Base-by-base conservation (phyloP, 2,113 vertebrate species). In the Rynchops niger region DNA sequence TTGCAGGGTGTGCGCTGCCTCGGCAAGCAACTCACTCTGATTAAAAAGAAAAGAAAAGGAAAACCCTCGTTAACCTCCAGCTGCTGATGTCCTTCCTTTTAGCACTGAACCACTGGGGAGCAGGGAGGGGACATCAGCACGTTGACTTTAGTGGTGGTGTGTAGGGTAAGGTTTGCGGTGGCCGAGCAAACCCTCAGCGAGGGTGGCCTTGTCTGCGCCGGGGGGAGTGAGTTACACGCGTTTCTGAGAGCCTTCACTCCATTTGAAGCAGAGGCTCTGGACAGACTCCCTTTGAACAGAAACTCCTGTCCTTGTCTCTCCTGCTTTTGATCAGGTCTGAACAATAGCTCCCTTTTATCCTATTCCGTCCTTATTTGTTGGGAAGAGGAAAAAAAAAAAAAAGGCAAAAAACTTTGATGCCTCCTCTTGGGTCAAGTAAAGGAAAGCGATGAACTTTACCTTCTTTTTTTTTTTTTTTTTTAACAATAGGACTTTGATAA, bases 241-340 rank as follows among this genome's bases (percentile, higher is more conserved):
- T 36, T 84, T 55, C 63, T 32, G 65, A 82, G 82, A 66, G 26
- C 0, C 0, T 66, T 87, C 30, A 15, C n/a, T 55, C 43, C 45
- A 15, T 89, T 49, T 56, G 76, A 92, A 66, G 76, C 58, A 80
- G 82, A 79, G 43, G n/a, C 30, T 62, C 53, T 61, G 74, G 79
- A 74, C 89, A 91, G 92, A 47, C n/a, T 89, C 43, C 40, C 81
- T 95, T 95, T 95, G 86, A 96, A 89, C 70, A 88, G 55, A 77
- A 87, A 83, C 71, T n/a, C n/a, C n/a, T n/a, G n/a, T n/a, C n/a
- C n/a, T n/a, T n/a, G n/a, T 65, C 69, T 73, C 58, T 87, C 58
- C 72, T 94, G 45, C 78, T 94, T 95, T 96, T 94, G 80, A 84
- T 93, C 63, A 38, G 55, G 25, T 77, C 63, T 82, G 71, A 91